These are phyloP conservation scores for Neofelis nebulosa DNA, from an alignment of 2,113 vertebrate species.

Conservation along the genomic window DNA sequence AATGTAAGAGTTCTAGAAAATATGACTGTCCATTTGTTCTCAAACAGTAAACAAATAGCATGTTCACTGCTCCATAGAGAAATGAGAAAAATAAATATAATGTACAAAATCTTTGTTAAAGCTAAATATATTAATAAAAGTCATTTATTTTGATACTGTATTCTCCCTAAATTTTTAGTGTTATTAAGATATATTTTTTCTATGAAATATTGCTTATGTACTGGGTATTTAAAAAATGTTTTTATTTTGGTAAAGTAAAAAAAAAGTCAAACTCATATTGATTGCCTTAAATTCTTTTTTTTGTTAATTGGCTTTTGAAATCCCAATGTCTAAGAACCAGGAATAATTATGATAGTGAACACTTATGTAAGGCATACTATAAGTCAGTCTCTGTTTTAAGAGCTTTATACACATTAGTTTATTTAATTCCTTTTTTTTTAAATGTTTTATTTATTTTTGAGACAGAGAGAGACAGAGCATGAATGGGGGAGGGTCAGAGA, in stretches of 20 bases:
- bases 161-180: neutral
- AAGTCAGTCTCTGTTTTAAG: neutral
- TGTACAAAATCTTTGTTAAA: neutral
- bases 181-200: slow-evolving; percentile 13
- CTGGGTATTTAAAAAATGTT: neutral
- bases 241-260: neutral
- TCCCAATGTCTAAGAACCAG: neutral
- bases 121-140: neutral
- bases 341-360: neutral
- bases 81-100: neutral
- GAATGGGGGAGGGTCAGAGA: too few relatives aligned
- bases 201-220: neutral
- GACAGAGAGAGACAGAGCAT: too few relatives aligned
- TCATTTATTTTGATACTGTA: neutral
- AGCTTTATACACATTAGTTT: neutral
- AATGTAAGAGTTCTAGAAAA: slow-evolving; percentile 13
- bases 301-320: neutral
- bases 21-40: neutral
- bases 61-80: neutral
- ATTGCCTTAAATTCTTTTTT: slow-evolving; percentile 8
- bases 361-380: neutral
- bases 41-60: neutral
- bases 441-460: too few relatives aligned
- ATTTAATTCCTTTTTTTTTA: neutral
- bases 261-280: neutral